phyloP scores from a whole-genome alignment of 2,113 vertebrate species.

The Natator depressus region DNA sequence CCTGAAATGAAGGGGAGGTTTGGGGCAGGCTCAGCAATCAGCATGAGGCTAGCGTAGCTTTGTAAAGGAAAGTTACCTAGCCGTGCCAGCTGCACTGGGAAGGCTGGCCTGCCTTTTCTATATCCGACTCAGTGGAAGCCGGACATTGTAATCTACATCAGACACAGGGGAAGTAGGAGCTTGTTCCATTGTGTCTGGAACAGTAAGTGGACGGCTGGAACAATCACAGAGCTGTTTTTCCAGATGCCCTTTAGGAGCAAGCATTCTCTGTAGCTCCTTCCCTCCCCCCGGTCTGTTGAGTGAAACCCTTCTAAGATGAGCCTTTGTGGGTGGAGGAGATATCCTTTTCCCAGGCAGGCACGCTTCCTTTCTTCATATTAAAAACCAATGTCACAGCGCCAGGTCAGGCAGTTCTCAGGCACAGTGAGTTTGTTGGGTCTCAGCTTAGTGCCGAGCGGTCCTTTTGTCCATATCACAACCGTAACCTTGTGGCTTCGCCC shows the following conservation, averaged over 20 bases:
- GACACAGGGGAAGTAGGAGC: not conserved
- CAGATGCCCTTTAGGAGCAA: not conserved
- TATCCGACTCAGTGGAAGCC: fast-evolving
- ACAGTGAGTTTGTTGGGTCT: not conserved
- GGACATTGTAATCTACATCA: not conserved
- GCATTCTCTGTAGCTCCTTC: not conserved
- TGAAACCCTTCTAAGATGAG: not conserved
- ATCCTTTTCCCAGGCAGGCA: not conserved
- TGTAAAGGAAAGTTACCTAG: not conserved
- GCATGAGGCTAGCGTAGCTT: not conserved
- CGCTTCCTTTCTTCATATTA: not conserved
- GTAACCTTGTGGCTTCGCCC: not conserved
- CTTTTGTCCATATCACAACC: not conserved
- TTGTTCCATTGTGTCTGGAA: not conserved
- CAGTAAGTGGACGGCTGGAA: fast-evolving
- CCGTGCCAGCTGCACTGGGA: not conserved
- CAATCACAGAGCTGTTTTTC: not conserved
- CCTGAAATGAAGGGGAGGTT: not conserved
- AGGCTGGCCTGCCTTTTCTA: not conserved
- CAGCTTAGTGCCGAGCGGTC: not conserved
- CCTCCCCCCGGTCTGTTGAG: not conserved
- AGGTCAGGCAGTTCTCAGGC: not conserved
- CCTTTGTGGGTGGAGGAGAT: not conserved
- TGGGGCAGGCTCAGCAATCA: not conserved
- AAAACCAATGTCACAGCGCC: not conserved